Evolutionary conservation across 2,888 invertebrate species (phyloP).

Genomic region (Platerodrilus igneus): DNA sequence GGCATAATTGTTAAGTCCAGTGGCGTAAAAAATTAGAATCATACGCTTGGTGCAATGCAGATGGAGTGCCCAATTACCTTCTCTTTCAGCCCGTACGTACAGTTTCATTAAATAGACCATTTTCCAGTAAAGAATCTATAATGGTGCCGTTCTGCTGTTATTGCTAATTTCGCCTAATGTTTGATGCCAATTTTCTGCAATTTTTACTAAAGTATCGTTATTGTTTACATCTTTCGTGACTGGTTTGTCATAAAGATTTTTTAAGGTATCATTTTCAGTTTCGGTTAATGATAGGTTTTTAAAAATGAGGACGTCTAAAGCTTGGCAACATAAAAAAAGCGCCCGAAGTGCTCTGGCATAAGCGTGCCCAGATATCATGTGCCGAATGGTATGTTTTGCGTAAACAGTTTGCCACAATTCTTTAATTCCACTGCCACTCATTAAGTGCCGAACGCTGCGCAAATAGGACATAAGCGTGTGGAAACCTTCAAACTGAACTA

Average conservation of each 20-base stretch:
- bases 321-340: background rate
- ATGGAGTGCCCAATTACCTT: no score
- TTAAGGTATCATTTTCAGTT: background rate
- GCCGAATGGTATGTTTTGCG: background rate
- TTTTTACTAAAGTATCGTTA: no score
- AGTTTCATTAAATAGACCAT: no score
- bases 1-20: no score
- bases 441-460: conserved; percentile 1
- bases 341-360: background rate
- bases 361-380: conserved; percentile 1
- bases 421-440: conserved; percentile 1
- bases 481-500: conserved; percentile 1
- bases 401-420: conserved; percentile 1
- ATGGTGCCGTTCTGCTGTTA: no score
- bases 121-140: no score
- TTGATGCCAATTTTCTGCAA: no score
- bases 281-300: no score
- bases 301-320: background rate
- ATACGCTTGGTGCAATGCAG: no score
- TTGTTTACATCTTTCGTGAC: background rate
- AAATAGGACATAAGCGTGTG: conserved; percentile 3
- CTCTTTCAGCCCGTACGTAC: no score
- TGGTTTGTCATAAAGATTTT: background rate
- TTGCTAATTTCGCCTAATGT: no score
- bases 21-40: no score